Conservation (phyloP, 2,888 invertebrate species). For the Parascotia fuliginaria region DNA sequence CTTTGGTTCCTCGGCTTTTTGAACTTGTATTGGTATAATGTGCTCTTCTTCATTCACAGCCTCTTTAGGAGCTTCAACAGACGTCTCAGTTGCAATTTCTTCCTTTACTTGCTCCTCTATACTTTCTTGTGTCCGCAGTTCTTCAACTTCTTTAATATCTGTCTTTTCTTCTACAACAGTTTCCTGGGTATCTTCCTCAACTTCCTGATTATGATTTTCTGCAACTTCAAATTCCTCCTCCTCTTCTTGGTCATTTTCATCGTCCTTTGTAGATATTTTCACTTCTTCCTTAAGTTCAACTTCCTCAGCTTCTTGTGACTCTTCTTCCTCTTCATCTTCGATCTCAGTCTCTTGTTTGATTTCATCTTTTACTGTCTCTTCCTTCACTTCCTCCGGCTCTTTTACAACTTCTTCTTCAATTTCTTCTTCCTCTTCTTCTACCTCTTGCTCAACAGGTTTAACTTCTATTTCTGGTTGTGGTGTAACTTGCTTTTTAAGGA, state of each 20-base stretch:
- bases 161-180: constrained; percentile 10
- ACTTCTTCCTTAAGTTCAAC: constrained; percentile 48
- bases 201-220: constrained; percentile 18
- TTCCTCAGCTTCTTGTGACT: constrained; percentile 26
- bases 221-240: constrained; percentile 20
- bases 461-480: constrained; percentile 20
- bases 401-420: constrained; percentile 17
- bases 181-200: constrained; percentile 14
- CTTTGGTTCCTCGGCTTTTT: constrained; percentile 25
- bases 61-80: constrained; percentile 28
- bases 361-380: constrained; percentile 15
- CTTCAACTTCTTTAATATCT: constrained; percentile 12
- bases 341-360: constrained; percentile 14
- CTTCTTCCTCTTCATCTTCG: constrained; percentile 19
- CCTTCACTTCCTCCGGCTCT: constrained; percentile 23
- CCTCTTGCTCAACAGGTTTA: constrained; percentile 13
- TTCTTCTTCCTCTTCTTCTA: constrained; percentile 15
- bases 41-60: constrained; percentile 33
- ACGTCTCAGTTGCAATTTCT: constrained; percentile 22
- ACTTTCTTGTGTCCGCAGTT: constrained; percentile 6
- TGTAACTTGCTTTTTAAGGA: constrained; percentile 43
- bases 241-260: not conserved
- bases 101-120: constrained; percentile 36
- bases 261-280: constrained; percentile 14
- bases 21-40: constrained; percentile 23